Conservation (phyloP, 2,888 invertebrate genomes). For the Harpalus rubripes region DNA sequence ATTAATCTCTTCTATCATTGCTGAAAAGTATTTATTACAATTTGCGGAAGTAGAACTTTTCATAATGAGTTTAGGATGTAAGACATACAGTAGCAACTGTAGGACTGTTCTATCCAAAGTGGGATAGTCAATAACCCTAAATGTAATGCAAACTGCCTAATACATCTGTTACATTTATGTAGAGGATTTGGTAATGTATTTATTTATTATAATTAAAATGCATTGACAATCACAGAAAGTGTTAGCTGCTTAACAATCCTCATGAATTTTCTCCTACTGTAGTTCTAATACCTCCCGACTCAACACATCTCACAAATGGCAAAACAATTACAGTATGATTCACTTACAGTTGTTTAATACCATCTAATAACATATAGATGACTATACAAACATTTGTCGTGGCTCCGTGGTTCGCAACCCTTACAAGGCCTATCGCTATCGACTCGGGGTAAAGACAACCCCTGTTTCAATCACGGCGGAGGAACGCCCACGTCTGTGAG, state of each 20-base stretch:
- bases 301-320: constrained; percentile 7
- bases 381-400: constrained; percentile 60
- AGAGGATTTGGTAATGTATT: too few species aligned
- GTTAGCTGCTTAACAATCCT: background rate
- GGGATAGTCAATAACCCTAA: too few species aligned
- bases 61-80: too few species aligned
- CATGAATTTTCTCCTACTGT: background rate
- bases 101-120: too few species aligned
- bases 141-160: too few species aligned
- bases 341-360: constrained; percentile 20
- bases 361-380: constrained; percentile 37
- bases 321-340: constrained; percentile 10
- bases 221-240: background rate
- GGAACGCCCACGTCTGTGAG: constrained; percentile 75
- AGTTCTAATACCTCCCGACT: background rate
- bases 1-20: too few species aligned
- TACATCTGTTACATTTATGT: too few species aligned
- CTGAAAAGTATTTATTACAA: too few species aligned
- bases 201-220: background rate
- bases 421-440: constrained; percentile 16
- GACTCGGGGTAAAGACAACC: constrained; percentile 45
- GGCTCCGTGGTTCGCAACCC: constrained; percentile 3
- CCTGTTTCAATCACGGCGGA: constrained; percentile 65
- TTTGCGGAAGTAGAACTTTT: too few species aligned
- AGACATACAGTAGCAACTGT: too few species aligned